Conservation (phyloP, 92 coral and sea anemone species). For the Siderastrea radians region DNA sequence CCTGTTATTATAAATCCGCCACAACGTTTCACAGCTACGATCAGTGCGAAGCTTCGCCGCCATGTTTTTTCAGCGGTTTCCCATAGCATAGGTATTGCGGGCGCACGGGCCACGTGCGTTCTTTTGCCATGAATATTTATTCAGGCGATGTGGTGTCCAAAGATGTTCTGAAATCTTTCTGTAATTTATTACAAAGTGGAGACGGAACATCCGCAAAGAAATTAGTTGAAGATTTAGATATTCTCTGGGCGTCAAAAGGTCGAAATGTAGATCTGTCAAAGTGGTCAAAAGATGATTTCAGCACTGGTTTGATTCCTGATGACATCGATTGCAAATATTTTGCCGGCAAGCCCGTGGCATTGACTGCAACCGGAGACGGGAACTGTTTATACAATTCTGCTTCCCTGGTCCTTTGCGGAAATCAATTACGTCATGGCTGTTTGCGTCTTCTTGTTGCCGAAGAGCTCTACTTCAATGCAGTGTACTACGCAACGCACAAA, state of each 20-base stretch:
- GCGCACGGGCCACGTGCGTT: constrained; percentile 4
- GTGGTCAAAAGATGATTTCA: background rate
- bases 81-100: background rate
- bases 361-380: background rate
- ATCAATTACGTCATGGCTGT: background rate
- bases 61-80: constrained; percentile 26
- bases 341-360: background rate
- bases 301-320: constrained; percentile 10
- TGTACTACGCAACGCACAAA: constrained; percentile 42
- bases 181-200: background rate
- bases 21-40: constrained; percentile 13
- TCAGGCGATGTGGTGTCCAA: constrained; percentile 4
- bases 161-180: constrained; percentile 8
- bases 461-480: constrained; percentile 39
- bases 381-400: background rate
- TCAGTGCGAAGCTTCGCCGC: constrained; percentile 3
- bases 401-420: constrained; percentile 25
- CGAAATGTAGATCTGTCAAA: constrained; percentile 5
- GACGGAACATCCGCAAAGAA: background rate
- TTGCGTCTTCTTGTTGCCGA: constrained; percentile 42
- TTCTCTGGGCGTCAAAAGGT: background rate
- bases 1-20: constrained; percentile 5
- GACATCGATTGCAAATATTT: constrained; percentile 1
- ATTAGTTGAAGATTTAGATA: background rate
- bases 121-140: constrained; percentile 13